Evolutionary conservation across 1,140 invertebrate species (phyloP).

Genomic region (Diorhabda carinulata): DNA sequence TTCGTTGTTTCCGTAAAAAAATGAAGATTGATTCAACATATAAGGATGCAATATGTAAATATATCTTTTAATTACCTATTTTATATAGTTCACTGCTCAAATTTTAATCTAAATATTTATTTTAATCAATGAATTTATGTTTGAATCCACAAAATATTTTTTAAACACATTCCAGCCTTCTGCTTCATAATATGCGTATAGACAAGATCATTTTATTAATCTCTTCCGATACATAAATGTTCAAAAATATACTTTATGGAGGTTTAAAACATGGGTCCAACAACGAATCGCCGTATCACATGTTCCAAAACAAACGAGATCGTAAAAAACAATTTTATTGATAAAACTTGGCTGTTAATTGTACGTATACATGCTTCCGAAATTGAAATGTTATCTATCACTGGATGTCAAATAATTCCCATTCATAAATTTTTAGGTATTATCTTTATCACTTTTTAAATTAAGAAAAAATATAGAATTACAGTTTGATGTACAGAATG

Average conservation of each 20-base stretch:
- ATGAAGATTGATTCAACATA: too few species aligned
- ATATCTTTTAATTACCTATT: too few species aligned
- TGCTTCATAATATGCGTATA: too few species aligned
- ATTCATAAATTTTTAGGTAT: conserved; percentile 10
- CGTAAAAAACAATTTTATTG: conserved; percentile 13
- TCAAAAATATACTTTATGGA: conserved; percentile 4
- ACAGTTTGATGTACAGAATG: too few species aligned
- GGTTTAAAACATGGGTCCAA: conserved; percentile 7
- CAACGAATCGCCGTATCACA: conserved; percentile 7
- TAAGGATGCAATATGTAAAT: too few species aligned
- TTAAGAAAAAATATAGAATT: background rate
- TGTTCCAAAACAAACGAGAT: conserved; percentile 11
- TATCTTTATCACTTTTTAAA: conserved; percentile 14
- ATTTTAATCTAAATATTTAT: too few species aligned
- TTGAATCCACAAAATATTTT: too few species aligned
- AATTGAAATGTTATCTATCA: conserved; percentile 18
- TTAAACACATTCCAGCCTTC: too few species aligned
- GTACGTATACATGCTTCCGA: background rate
- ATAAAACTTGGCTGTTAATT: conserved; percentile 1
- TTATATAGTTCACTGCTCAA: too few species aligned
- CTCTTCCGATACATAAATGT: background rate
- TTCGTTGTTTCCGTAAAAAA: too few species aligned
- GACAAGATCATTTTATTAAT: background rate
- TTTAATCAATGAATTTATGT: too few species aligned
- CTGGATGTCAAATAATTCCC: conserved; percentile 15